These are phyloP conservation scores for Drosophila diplacantha DNA, from an alignment of 2,888 invertebrate species.

Conservation along the genomic window DNA sequence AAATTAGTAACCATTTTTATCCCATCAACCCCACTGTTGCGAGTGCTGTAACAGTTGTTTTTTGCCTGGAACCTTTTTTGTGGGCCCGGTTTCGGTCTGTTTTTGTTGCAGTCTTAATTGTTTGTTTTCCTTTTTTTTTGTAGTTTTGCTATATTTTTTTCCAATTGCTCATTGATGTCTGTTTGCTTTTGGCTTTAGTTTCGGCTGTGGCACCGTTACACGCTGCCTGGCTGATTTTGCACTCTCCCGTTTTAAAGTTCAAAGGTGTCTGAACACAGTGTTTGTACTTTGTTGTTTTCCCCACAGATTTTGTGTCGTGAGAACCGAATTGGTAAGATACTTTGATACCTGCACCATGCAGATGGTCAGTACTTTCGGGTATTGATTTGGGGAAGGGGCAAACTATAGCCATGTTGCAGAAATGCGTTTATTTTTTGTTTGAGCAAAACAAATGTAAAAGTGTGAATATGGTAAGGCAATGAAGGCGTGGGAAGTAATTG, in stretches of 20 bases:
- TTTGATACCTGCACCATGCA: slow-evolving; percentile 22
- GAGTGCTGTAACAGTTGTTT: slow-evolving; percentile 59
- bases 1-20: not conserved
- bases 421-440: not conserved
- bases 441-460: not conserved
- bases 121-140: slow-evolving; percentile 47
- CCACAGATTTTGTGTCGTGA: slow-evolving; percentile 51
- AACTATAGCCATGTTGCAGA: not conserved
- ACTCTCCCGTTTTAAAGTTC: slow-evolving; percentile 69
- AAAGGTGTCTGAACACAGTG: slow-evolving; percentile 52
- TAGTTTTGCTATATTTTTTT: slow-evolving; percentile 26
- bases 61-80: slow-evolving; percentile 52
- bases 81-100: slow-evolving; percentile 38
- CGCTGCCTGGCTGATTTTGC: slow-evolving; percentile 46
- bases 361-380: slow-evolving; percentile 32
- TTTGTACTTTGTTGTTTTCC: slow-evolving; percentile 17
- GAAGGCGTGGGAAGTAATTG: slow-evolving; percentile 1
- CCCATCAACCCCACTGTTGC: slow-evolving; percentile 43
- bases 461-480: not conserved
- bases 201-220: slow-evolving; percentile 39
- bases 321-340: slow-evolving; percentile 49
- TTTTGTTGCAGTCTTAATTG: slow-evolving; percentile 35
- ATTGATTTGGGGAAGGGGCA: slow-evolving; percentile 1
- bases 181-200: slow-evolving; percentile 56
- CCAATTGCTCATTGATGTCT: slow-evolving; percentile 59